Evolutionary conservation across 2,797 vertebrate species (phyloP).

Genomic region (Momotus momota): DNA sequence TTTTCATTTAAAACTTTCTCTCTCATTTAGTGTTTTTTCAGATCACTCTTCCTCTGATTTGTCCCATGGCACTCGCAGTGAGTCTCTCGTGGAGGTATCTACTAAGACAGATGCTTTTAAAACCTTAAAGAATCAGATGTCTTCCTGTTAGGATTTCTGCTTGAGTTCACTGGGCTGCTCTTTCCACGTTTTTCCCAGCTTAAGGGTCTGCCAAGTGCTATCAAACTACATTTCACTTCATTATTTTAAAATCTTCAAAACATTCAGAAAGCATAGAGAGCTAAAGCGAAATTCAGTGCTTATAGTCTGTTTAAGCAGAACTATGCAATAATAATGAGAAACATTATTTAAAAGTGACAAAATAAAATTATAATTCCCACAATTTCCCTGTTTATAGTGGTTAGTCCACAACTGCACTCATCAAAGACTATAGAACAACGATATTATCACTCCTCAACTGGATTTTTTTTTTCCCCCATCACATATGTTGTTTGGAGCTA

Average conservation of each 20-base stretch:
- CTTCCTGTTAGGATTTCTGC: constrained; percentile 1
- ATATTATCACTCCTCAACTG: background rate
- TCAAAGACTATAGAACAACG: background rate
- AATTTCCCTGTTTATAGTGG: background rate
- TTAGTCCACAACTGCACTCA: background rate
- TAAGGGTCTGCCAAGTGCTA: background rate
- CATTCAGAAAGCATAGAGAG: background rate
- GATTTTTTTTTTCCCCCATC: background rate
- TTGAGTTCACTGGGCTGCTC: constrained; percentile 1
- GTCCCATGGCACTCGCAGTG: background rate
- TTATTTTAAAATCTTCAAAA: background rate
- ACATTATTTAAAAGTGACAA: background rate
- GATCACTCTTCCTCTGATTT: background rate
- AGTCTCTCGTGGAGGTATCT: background rate
- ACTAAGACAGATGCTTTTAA: background rate
- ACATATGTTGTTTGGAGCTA: background rate
- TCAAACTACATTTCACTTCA: background rate
- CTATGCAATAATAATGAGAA: background rate
- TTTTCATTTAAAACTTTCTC: background rate
- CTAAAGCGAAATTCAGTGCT: background rate
- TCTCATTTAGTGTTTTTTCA: background rate
- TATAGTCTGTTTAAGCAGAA: background rate
- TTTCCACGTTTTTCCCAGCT: background rate
- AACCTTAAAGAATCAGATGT: background rate
- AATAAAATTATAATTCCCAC: background rate